Evolutionary conservation across 2,888 invertebrate species (phyloP), one percentile per base, ranked within the genome.

Genomic region (Agonopterix arenella): DNA sequence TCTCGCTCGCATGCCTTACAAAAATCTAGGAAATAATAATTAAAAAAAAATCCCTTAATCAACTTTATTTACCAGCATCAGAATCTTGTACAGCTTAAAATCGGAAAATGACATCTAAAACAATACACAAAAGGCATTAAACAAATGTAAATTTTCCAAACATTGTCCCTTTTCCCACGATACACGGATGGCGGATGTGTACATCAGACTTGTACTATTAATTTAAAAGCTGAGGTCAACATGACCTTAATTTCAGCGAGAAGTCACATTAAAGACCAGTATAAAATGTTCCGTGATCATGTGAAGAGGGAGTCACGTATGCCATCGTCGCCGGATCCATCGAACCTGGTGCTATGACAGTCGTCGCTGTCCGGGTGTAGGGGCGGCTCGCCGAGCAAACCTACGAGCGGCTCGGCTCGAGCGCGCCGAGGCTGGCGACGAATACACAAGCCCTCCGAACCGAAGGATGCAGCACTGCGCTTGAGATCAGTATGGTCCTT

Each of bases 361-460:
- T 38, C 67, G 60, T 50, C 68, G 8, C 52, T 56, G 48, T 57
- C 58, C 49, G 59, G 36, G 49, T 53, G 55, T 18, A 40, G 13
- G 38, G 46, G 44, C 45, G 50, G 4, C 11, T 40, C 48, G 45
- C 11, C 28, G 45, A 37, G 37, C 38, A 40, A 5, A 4, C 44
- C 37, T n/a, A 11, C 13, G 8, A 37, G 60, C 47, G 48, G 51
- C 11, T 48, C 48, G 53, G 54, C 55, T 9, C 59, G n/a, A 61
- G 59, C 50, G 54, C 57, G 42, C 69, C 73, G 66, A 49, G 70
- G 75, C 60, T 73, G 78, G 42, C 73, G 68, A 46, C 72, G 70
- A 61, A 78, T 73, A 50, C 70, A 62, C 45, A 68, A 58, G 16
- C 68, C 58, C 58, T 67, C 64, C 10, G 70, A 63, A 36, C 68